A percentile compares a stretch with the other conserved stretches of the same genome.
phyloP scores from a whole-genome alignment of 2,888 invertebrate genomes.

The Schizotus pectinicornis region DNA sequence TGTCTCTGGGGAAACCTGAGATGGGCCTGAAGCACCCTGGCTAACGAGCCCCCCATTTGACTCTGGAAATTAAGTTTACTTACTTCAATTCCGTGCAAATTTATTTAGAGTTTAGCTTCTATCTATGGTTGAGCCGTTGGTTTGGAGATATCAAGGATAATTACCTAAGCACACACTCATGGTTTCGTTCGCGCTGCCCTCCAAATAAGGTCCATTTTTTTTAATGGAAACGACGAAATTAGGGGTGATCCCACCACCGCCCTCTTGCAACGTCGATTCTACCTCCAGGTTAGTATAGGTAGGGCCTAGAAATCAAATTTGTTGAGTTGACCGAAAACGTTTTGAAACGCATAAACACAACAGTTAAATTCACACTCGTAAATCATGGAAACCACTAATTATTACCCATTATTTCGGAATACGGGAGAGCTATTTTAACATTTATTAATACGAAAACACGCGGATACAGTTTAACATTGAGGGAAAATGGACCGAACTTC shows the following conservation, averaged over 20 bases:
- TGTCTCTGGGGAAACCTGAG: conserved; percentile 25
- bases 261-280: conserved; percentile 41
- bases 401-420: no score
- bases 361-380: no score
- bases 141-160: conserved; percentile 10
- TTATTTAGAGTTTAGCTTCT: no score
- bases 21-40: conserved; percentile 35
- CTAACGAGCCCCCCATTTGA: conserved; percentile 48
- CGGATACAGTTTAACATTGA: no score
- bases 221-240: conserved; percentile 26
- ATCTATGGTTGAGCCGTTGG: not conserved
- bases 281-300: conserved; percentile 50
- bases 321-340: not conserved
- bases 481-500: no score
- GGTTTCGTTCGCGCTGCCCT: conserved; percentile 36
- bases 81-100: no score
- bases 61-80: conserved; percentile 32
- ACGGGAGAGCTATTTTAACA: no score
- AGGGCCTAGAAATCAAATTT: conserved; percentile 31
- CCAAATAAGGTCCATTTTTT: conserved; percentile 37
- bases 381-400: no score
- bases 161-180: conserved; percentile 57
- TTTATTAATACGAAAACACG: no score
- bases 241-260: conserved; percentile 50
- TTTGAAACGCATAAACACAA: not conserved